Percentiles rank a stretch among this genome's conserved stretches.
Conservation (phyloP, 2,797 vertebrate species). For the Gymnothorax javanicus region DNA sequence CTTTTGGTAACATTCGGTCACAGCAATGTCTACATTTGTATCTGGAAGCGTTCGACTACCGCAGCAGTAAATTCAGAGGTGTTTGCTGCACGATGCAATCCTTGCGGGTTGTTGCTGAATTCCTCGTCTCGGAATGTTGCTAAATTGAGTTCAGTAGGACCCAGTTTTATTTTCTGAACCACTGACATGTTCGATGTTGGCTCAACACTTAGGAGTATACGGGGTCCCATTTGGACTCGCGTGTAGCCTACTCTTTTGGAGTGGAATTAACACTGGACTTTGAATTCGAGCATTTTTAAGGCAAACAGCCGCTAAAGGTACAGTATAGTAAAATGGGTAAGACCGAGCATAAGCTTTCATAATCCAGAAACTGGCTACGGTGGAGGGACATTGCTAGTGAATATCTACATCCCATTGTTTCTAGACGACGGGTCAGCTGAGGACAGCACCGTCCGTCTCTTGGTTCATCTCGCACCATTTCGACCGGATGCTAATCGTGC, state of each 20-base stretch:
- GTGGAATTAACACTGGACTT: no score
- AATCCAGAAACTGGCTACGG: neutral
- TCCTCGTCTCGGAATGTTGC: neutral
- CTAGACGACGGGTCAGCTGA: constrained; percentile 35
- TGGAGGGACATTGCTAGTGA: constrained; percentile 3
- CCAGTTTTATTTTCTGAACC: neutral
- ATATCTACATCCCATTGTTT: constrained; percentile 32
- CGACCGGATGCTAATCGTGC: constrained; percentile 3
- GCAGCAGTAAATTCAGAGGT: neutral
- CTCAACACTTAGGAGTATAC: no score
- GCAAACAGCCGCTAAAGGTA: neutral
- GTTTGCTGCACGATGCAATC: neutral
- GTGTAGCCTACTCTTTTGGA: no score
- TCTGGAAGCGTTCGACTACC: neutral
- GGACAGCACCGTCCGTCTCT: constrained; percentile 36
- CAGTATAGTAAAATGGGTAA: neutral
- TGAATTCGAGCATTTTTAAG: neutral
- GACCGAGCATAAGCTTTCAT: neutral
- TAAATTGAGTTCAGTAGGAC: neutral
- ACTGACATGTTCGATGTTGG: no score
- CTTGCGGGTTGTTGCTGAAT: neutral
- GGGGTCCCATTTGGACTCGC: no score
- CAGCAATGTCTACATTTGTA: neutral
- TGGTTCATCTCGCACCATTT: constrained; percentile 31
- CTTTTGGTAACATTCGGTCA: neutral